Percentiles rank a stretch among this genome's conserved stretches.
These are phyloP conservation scores for Aptenodytes forsteri DNA, from an alignment of 2,113 vertebrate species.

Conservation along the genomic window DNA sequence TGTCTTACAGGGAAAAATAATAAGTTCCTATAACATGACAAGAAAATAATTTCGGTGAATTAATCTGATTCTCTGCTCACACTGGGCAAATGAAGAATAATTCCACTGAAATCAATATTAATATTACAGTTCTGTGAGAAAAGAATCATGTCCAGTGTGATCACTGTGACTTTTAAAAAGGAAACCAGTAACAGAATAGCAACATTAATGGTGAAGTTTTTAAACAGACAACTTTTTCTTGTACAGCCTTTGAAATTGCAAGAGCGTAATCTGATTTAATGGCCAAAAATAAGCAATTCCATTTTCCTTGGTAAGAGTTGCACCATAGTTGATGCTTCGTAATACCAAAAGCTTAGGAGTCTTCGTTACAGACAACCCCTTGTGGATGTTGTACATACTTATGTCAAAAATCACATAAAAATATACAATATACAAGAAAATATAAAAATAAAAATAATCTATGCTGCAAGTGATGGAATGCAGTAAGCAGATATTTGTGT, in stretches of 20 bases:
- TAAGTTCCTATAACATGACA: background rate
- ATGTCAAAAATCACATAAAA: background rate
- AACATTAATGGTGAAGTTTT: background rate
- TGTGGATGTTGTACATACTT: background rate
- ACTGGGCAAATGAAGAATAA: constrained; percentile 34
- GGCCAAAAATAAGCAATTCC: background rate
- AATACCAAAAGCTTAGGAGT: background rate
- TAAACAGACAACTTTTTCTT: background rate
- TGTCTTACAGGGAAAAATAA: constrained; percentile 51
- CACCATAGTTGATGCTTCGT: background rate
- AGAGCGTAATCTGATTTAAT: background rate
- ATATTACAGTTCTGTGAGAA: background rate
- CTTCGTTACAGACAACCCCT: fast-evolving
- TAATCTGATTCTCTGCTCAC: constrained; percentile 42
- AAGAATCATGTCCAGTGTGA: background rate
- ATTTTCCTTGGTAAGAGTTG: background rate
- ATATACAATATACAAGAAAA: background rate
- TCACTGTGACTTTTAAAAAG: background rate
- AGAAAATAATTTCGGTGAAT: constrained; percentile 28
- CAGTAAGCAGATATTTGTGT: background rate
- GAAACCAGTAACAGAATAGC: background rate
- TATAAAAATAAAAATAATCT: background rate
- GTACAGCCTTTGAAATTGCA: background rate
- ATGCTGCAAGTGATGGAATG: background rate
- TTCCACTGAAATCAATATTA: background rate